Conservation (phyloP, 2,888 invertebrate species). For the Syrphus vitripennis region DNA sequence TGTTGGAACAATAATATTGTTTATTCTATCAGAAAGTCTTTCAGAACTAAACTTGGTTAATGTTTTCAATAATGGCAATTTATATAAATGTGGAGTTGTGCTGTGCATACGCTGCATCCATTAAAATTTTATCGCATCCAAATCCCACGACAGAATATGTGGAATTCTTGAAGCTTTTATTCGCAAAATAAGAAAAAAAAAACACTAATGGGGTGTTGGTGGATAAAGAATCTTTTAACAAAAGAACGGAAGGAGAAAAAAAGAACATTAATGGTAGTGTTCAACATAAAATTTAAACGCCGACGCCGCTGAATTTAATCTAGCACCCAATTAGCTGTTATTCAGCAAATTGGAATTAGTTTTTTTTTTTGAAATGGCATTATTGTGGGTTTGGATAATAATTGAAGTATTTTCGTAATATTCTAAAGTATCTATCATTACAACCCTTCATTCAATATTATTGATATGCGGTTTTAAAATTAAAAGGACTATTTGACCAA, state of each 20-base stretch:
- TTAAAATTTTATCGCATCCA: slow-evolving; percentile 17
- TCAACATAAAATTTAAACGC: slow-evolving; percentile 1
- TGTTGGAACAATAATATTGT: too few species aligned
- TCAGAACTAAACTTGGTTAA: slow-evolving; percentile 41
- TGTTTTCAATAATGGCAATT: slow-evolving; percentile 23
- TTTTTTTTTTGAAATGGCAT: neutral
- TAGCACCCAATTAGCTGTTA: slow-evolving; percentile 43
- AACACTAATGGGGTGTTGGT: slow-evolving; percentile 49
- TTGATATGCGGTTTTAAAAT: slow-evolving; percentile 7
- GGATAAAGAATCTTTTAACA: slow-evolving; percentile 32
- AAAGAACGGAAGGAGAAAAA: neutral
- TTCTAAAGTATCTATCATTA: slow-evolving; percentile 2
- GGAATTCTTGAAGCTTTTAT: slow-evolving; percentile 30
- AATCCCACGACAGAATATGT: neutral
- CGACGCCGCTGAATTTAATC: slow-evolving; percentile 20
- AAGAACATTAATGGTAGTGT: neutral
- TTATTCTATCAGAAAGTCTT: slow-evolving; percentile 48
- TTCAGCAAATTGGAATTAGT: neutral
- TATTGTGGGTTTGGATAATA: neutral
- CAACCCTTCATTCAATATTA: slow-evolving; percentile 7
- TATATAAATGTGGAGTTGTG: neutral
- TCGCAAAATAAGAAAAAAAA: slow-evolving; percentile 7
- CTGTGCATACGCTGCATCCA: neutral
- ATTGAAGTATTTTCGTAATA: neutral
- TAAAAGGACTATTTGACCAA: slow-evolving; percentile 45